Evolutionary conservation across 1,140 invertebrate genomes (phyloP), one percentile per base, ranked within the genome.

Genomic region (Pachypsylla venusta): DNA sequence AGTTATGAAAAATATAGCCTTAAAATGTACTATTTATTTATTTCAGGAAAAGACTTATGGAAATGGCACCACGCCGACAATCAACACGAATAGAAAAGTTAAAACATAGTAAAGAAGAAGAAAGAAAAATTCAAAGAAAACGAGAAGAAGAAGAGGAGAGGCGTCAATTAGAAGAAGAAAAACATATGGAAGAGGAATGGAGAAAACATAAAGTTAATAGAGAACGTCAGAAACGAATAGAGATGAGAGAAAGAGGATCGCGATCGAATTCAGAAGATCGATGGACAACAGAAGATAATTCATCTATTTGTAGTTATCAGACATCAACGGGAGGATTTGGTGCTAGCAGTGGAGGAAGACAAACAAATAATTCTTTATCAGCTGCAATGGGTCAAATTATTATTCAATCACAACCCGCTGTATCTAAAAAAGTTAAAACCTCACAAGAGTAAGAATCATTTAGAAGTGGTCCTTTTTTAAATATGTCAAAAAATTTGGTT

Each of bases 321-420:
- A 55, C 26, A 7, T 55, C 22, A 5, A 55, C 54, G 12, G 26
- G 26, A 54, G 58, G 19, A 16, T 56, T 27, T 60, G 28, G 56
- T 57, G 53, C 56, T 1, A 57, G 56, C 27, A 56, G 58, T 39
- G 75, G 80, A 20, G 85, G 85, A 24, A 73, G 88, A 56, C 87
- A 89, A 70, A 91, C 88, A 1, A 91, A 91, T 68, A 91, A 90
- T 71, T 90, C 87, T 1, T 73, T 91, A 13, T 83, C 87, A 1
- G 86, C 84, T 4, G 82, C 85, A 25, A 86, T 85, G 14, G 87
- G 85, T 19, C 83, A 87, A 67, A 87, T 89, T 57, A 76, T 87
- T 22, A 88, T 89, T 69, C 81, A 84, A 30, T 72, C 78, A 61
- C 67, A 35, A 58, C 67, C 20, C 66, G 22, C 55, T 12, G 55